phyloP scores from a whole-genome alignment of 2,888 invertebrate genomes.

The Andrena praecox region DNA sequence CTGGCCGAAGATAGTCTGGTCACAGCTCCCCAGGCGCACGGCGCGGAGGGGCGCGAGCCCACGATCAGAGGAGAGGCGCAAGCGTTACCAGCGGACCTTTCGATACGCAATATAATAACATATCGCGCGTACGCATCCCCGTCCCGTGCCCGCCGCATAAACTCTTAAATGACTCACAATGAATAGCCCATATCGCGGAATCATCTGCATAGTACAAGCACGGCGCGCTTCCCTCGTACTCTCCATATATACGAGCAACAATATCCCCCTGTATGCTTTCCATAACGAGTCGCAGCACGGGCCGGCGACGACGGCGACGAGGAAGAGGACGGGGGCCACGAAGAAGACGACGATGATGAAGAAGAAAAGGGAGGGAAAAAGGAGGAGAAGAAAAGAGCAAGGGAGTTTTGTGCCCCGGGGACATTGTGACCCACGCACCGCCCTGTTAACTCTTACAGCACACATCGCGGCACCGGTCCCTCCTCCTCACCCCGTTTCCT shows the following conservation, averaged over 20 bases:
- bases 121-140: conserved; percentile 67
- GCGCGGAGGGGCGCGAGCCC: conserved; percentile 45
- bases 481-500: conserved; percentile 48
- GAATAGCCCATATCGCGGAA: conserved; percentile 82
- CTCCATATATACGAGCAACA: conserved; percentile 79
- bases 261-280: conserved; percentile 77
- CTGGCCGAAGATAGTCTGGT: background rate
- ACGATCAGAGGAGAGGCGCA: conserved; percentile 6
- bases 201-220: conserved; percentile 83
- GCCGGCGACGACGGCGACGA: conserved; percentile 42
- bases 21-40: conserved; percentile 11
- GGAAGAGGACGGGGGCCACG: conserved; percentile 29
- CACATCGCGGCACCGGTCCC: conserved; percentile 56
- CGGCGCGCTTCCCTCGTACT: conserved; percentile 75
- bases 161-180: conserved; percentile 82
- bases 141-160: conserved; percentile 73
- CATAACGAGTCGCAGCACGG: conserved; percentile 78
- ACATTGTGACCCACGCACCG: conserved; percentile 83
- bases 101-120: conserved; percentile 78
- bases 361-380: conserved; percentile 12
- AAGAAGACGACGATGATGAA: conserved; percentile 11
- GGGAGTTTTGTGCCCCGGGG: conserved; percentile 70
- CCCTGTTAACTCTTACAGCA: conserved; percentile 78
- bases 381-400: conserved; percentile 22
- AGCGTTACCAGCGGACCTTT: conserved; percentile 63